Evolutionary conservation across 2,797 vertebrate species (phyloP).

Genomic region (Eulemur rubriventer): DNA sequence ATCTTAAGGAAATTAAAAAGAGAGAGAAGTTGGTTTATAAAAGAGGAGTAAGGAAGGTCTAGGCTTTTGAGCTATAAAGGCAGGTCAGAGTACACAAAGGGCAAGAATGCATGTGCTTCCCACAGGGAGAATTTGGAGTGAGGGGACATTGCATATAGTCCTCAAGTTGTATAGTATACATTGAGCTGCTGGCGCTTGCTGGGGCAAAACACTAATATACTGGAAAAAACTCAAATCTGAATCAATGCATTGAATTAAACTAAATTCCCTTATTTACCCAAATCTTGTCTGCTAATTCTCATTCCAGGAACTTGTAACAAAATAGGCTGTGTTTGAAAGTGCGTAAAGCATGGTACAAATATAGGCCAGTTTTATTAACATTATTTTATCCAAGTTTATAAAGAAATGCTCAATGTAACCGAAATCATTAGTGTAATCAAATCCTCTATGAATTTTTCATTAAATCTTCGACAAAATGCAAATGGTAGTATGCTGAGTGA

Average conservation of each 20-base stretch:
- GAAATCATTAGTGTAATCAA: constrained; percentile 52
- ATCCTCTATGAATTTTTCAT: constrained; percentile 68
- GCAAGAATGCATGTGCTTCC: background rate
- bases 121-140: background rate
- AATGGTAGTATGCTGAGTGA: constrained; percentile 37
- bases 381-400: constrained; percentile 39
- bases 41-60: accelerated
- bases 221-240: background rate
- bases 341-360: background rate
- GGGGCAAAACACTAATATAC: background rate
- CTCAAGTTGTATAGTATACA: background rate
- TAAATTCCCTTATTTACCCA: background rate
- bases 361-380: background rate
- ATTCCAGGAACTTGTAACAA: background rate
- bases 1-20: background rate
- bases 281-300: background rate
- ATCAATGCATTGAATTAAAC: background rate
- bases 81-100: background rate
- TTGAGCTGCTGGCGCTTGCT: background rate
- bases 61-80: background rate
- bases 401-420: background rate
- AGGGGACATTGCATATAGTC: background rate
- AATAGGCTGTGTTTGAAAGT: background rate
- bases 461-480: constrained; percentile 59
- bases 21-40: background rate